phyloP scores from a whole-genome alignment of 2,888 invertebrate species.

The Bedellia somnulentella region DNA sequence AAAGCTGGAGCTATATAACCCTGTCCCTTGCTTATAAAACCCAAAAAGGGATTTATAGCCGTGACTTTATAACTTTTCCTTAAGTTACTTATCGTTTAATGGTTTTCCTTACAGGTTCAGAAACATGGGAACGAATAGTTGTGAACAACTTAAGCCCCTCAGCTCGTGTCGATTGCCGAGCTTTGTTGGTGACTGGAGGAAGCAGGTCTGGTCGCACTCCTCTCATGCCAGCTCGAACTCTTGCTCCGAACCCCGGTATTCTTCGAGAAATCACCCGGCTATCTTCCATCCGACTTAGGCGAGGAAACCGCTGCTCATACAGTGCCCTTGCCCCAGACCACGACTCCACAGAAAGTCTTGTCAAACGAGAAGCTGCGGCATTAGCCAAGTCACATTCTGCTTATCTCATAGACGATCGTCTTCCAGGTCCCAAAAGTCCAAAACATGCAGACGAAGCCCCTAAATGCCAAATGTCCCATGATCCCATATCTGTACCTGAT shows the following conservation, averaged over 20 bases:
- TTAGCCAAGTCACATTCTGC: constrained; percentile 63
- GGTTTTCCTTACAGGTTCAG: too few relatives aligned
- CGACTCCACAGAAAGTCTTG: constrained; percentile 69
- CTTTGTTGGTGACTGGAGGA: constrained; percentile 62
- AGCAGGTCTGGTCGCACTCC: constrained; percentile 39
- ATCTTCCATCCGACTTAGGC: constrained; percentile 70
- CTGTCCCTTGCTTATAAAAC: too few relatives aligned
- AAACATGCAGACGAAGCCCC: constrained; percentile 25
- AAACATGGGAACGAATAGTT: constrained; percentile 73
- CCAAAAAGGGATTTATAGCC: too few relatives aligned
- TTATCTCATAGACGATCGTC: constrained; percentile 51
- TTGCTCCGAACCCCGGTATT: constrained; percentile 33
- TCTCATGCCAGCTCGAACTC: constrained; percentile 12
- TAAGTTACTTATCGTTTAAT: too few relatives aligned
- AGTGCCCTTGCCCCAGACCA: constrained; percentile 65
- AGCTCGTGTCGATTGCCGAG: constrained; percentile 69
- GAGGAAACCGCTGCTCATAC: constrained; percentile 76
- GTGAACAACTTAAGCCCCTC: constrained; percentile 67
- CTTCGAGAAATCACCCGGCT: constrained; percentile 70
- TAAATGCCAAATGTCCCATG: constrained; percentile 57
- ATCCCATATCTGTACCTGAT: constrained; percentile 75
- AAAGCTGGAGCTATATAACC: too few relatives aligned
- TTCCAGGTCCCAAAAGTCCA: constrained; percentile 24
- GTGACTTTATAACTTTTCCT: too few relatives aligned
- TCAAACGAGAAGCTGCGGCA: constrained; percentile 25